These are phyloP conservation scores for Pantelozetes paolii DNA, from an alignment of 2,888 invertebrate genomes.

Conservation along the genomic window DNA sequence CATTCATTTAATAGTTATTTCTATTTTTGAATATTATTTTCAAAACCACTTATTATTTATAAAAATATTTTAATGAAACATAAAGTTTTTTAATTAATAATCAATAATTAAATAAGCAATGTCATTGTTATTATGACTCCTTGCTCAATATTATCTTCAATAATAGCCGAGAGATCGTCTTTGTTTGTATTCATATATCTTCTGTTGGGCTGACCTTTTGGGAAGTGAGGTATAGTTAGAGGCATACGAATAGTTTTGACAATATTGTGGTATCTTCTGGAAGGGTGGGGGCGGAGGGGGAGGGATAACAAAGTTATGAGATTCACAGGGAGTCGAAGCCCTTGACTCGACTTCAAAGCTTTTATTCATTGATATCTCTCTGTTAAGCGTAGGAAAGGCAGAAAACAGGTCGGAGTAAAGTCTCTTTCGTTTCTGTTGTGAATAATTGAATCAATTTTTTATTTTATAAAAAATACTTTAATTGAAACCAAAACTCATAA, in stretches of 20 bases:
- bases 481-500: neutral
- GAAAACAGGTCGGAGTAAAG: neutral
- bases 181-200: conserved; percentile 41
- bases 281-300: conserved; percentile 41
- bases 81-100: no score
- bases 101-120: no score
- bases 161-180: conserved; percentile 37
- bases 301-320: conserved; percentile 34
- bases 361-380: neutral
- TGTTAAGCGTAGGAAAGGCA: neutral
- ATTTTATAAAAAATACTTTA: neutral
- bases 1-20: no score
- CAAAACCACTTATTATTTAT: no score
- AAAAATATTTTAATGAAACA: no score
- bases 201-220: conserved; percentile 39
- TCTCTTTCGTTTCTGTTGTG: neutral
- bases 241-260: no score
- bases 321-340: conserved; percentile 18
- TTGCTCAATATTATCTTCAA: no score
- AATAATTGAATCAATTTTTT: neutral
- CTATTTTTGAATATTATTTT: no score
- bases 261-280: conserved; percentile 28
- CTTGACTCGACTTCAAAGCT: neutral
- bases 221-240: neutral
- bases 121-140: no score